Percentiles rank a stretch among this genome's conserved stretches.
These are phyloP conservation scores for Chionomys nivalis DNA, from an alignment of 2,113 vertebrate species.

Conservation along the genomic window DNA sequence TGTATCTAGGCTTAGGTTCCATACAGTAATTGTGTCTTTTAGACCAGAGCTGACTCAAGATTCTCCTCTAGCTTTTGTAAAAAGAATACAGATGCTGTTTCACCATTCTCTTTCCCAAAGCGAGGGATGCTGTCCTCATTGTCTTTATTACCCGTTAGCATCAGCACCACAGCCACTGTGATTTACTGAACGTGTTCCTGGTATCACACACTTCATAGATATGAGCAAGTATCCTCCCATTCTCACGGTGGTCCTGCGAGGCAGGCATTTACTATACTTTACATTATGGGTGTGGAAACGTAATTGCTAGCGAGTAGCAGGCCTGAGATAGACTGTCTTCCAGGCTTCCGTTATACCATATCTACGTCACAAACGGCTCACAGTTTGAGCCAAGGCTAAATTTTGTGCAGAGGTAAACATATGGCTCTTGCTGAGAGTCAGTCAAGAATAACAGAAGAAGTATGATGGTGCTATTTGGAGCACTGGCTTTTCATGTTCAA, in stretches of 20 bases:
- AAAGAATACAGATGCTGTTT: background rate
- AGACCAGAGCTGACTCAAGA: background rate
- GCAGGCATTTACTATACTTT: background rate
- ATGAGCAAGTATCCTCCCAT: background rate
- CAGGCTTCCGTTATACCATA: background rate
- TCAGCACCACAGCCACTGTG: background rate
- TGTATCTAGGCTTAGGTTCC: background rate
- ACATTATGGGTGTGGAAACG: background rate
- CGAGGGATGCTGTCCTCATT: background rate
- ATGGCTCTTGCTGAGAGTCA: background rate
- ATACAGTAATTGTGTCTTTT: background rate
- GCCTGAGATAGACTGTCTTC: background rate
- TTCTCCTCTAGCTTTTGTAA: background rate
- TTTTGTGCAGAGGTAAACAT: background rate
- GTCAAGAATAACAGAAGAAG: background rate
- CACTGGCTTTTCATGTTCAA: background rate
- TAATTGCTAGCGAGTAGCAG: background rate
- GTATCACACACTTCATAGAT: background rate
- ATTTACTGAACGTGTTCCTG: background rate
- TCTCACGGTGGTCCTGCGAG: background rate
- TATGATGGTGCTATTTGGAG: background rate
- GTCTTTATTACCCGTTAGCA: background rate
- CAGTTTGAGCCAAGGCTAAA: background rate
- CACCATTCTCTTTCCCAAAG: background rate
- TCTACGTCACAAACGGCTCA: background rate